Base-by-base conservation (phyloP, 2,888 invertebrate genomes). In the Odontocerum albicorne region DNA sequence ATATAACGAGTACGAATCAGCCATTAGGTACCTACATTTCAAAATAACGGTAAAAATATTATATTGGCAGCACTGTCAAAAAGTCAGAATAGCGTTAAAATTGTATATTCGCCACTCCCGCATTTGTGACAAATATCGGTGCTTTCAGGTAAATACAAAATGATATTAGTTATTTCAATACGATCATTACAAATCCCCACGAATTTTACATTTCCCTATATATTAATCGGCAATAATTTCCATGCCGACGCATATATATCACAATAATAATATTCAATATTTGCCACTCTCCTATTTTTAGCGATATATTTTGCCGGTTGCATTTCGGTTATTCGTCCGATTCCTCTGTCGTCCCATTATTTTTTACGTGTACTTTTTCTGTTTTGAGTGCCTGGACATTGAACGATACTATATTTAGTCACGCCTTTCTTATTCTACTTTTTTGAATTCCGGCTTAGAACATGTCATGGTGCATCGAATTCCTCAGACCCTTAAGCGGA, bases 101-200 rank as follows among this genome's bases (percentile, higher is more conserved):
- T 55, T 56, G 56, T 39, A n/a, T n/a, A 42, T 56, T 51, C 56
- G 56, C 56, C 56, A 56, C 56, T 56, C 56, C 56, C 56, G 56
- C 46, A 27, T 32, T 52, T 55, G 39, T 52, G 47, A 56, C 47
- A 52, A 56, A 56, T 50, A 50, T 44, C 49, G 15, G 32, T 36
- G 33, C 36, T 36, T 45, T 33, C 49, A 50, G 55, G 56, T 56
- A 56, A 56, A 47, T 51, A 56, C 22, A 15, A 20, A 19, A 17
- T 38, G 13, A 39, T 44, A 33, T 45, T 17, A 20, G 19, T 20
- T 19, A 40, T 39, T 39, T 12, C 20, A n/a, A 13, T 35, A 20
- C 19, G 12, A 16, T 20, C 4, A 15, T 20, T 21, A 21, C 10
- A 40, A 17, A n/a, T 21, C 15, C 20, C 4, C 13, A 36, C 35